Percentiles rank a stretch among this genome's conserved stretches.
These are phyloP conservation scores for Melieria omissa DNA, from an alignment of 2,888 invertebrate genomes.

Conservation along the genomic window DNA sequence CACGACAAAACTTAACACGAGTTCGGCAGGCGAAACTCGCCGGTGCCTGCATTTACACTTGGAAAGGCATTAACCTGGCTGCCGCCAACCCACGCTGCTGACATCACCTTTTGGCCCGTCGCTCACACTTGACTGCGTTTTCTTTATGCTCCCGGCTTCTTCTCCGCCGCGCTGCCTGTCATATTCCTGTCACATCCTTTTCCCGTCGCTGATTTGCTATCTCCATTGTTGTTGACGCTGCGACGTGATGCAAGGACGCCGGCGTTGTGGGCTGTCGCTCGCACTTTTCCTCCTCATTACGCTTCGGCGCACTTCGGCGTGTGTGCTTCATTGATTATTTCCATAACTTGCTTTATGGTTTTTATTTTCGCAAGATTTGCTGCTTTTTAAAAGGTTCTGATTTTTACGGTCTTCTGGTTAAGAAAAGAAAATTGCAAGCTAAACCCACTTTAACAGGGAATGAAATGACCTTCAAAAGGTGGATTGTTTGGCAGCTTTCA, in stretches of 20 bases:
- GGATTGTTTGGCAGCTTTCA: too few species aligned
- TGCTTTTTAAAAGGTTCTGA: too few species aligned
- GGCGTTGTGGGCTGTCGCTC: neutral
- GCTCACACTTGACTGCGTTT: slow-evolving; percentile 27
- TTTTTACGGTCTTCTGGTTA: too few species aligned
- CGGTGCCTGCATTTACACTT: neutral
- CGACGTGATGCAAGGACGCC: neutral
- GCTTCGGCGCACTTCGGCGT: slow-evolving; percentile 50
- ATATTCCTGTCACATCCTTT: slow-evolving; percentile 39
- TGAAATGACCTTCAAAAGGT: too few species aligned
- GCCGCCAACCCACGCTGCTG: neutral
- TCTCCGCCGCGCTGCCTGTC: slow-evolving; percentile 27
- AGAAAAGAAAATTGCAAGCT: too few species aligned
- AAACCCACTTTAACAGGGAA: too few species aligned
- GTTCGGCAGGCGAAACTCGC: neutral
- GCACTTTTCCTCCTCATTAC: slow-evolving; percentile 48
- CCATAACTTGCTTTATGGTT: slow-evolving; percentile 52
- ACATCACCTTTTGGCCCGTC: slow-evolving; percentile 22
- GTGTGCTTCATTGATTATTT: slow-evolving; percentile 59
- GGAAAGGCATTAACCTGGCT: neutral
- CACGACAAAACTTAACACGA: neutral
- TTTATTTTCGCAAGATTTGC: slow-evolving; percentile 7
- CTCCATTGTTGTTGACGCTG: slow-evolving; percentile 21
- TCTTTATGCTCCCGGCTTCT: neutral
- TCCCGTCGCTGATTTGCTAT: slow-evolving; percentile 31